A percentile compares a stretch with the other conserved stretches of the same genome.
Evolutionary conservation across 2,113 vertebrate species (phyloP).

Genomic region (Procavia capensis): DNA sequence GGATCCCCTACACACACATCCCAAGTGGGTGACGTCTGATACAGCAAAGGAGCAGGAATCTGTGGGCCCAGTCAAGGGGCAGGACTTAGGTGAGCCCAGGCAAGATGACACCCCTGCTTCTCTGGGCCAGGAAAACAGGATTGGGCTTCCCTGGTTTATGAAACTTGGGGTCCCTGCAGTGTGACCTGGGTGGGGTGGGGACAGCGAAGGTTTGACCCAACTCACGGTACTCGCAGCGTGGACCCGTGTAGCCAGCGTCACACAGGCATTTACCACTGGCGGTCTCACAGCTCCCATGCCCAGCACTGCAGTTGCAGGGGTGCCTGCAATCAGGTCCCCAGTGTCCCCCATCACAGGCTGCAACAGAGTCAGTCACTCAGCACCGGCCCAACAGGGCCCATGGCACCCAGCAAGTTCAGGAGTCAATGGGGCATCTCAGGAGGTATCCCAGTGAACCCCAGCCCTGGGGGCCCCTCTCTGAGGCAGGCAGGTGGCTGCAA

Average conservation of each 20-base stretch:
- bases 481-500: too few relatives aligned
- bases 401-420: rapidly evolving
- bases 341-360: slow-evolving; percentile 91
- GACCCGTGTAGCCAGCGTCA: slow-evolving; percentile 90
- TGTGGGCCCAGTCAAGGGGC: too few relatives aligned
- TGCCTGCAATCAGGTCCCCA: slow-evolving; percentile 92
- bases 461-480: too few relatives aligned
- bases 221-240: slow-evolving; percentile 91
- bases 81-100: too few relatives aligned
- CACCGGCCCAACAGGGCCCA: rapidly evolving
- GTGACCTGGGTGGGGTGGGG: rapidly evolving
- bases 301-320: slow-evolving; percentile 90
- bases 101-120: background rate
- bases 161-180: background rate
- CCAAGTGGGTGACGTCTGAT: background rate
- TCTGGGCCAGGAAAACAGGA: background rate
- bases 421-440: background rate
- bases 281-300: slow-evolving; percentile 89
- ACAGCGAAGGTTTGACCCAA: background rate
- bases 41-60: too few relatives aligned
- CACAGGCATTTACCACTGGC: slow-evolving; percentile 92
- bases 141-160: background rate
- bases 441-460: too few relatives aligned
- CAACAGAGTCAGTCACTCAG: slow-evolving; percentile 11
- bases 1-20: background rate